Evolutionary conservation across 2,888 invertebrate genomes (phyloP).

Genomic region (Troilus luridus): DNA sequence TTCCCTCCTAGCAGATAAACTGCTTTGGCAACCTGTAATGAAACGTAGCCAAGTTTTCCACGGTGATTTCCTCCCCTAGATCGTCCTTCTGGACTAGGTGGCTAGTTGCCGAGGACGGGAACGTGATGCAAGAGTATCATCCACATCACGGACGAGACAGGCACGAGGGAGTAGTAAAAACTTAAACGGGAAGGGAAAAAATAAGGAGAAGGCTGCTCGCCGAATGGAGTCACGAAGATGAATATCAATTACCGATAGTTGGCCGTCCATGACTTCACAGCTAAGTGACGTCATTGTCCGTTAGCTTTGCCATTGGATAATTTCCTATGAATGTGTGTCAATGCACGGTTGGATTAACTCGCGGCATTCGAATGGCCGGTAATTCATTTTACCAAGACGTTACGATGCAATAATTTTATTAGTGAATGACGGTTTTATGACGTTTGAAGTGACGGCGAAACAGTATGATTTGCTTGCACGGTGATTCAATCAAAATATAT

Average conservation of each 20-base stretch:
- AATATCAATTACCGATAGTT: conserved; percentile 44
- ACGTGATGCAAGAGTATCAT: conserved; percentile 43
- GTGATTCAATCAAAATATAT: background rate
- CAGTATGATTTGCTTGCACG: background rate
- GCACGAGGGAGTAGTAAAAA: conserved; percentile 55
- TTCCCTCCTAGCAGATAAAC: background rate
- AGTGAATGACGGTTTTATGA: background rate
- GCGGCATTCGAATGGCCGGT: background rate
- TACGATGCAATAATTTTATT: background rate
- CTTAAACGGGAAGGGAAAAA: conserved; percentile 1
- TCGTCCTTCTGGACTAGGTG: conserved; percentile 7
- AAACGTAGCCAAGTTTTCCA: conserved; percentile 34
- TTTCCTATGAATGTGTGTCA: background rate
- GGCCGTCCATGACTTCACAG: background rate
- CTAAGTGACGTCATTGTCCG: conserved; percentile 41
- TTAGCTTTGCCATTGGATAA: conserved; percentile 25
- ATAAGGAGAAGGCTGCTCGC: background rate
- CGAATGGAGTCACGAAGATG: conserved; percentile 32
- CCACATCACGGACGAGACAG: conserved; percentile 49
- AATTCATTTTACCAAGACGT: background rate
- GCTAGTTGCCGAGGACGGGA: conserved; percentile 10
- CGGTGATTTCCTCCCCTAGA: conserved; percentile 30
- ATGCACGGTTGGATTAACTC: background rate
- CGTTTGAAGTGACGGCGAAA: background rate
- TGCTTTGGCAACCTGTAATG: conserved; percentile 24